Conservation (phyloP, 2,888 invertebrate species). For the Cephus spinipes region DNA sequence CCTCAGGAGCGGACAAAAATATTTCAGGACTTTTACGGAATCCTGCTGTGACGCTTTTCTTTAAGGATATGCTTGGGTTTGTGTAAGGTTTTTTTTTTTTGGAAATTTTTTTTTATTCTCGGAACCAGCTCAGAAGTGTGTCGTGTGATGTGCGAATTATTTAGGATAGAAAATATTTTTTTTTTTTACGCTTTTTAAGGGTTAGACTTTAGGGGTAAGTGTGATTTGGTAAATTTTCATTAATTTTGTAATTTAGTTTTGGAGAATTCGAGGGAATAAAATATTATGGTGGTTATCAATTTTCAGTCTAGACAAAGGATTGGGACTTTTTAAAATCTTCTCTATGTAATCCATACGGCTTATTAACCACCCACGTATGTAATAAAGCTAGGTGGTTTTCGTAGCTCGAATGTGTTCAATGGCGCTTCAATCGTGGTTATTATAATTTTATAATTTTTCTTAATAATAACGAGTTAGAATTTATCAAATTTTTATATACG, state of each 20-base stretch:
- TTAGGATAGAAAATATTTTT: neutral
- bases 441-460: neutral
- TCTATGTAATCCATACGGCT: conserved; percentile 2
- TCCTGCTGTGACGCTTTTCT: neutral
- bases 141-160: neutral
- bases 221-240: neutral
- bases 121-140: neutral
- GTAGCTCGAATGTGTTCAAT: neutral
- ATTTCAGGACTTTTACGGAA: neutral
- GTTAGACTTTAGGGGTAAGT: no score
- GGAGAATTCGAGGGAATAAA: neutral
- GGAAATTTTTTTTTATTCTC: neutral
- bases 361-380: conserved; percentile 10
- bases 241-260: neutral
- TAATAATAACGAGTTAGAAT: neutral
- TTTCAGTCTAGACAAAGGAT: conserved; percentile 3
- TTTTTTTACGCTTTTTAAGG: neutral
- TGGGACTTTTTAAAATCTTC: neutral
- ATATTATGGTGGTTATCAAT: neutral
- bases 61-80: neutral
- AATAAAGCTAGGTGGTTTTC: neutral
- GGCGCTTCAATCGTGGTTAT: neutral
- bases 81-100: neutral
- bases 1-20: neutral
- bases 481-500: neutral